Evolutionary conservation across 2,888 invertebrate species (phyloP), one percentile per base, ranked within the genome.

Genomic region (Melitaea athalia): DNA sequence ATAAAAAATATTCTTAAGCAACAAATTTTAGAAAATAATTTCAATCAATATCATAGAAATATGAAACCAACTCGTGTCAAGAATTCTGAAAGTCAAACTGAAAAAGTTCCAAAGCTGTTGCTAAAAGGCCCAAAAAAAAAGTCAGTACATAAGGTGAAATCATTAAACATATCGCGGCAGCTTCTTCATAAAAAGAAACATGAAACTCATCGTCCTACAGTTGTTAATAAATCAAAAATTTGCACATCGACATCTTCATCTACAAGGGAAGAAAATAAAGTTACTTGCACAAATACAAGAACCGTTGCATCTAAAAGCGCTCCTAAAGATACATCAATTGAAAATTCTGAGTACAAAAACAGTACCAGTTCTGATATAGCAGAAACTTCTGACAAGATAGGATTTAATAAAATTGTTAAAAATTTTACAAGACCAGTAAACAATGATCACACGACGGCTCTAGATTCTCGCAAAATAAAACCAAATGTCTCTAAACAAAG

Each of bases 131-230:
- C 71, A 5, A 82, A 81, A 71, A 82, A 78, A 72, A 89, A 82
- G 72, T 77, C 80, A 15, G 72, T 86, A 11, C 91, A 91, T 71
- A 92, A 91, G 84, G 84, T 92, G 0, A 92, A 92, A 77, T 89
- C 89, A 2, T 77, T 91, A 50, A 91, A 92, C 77, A 86, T 92
- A 76, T 88, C 91, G 0, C 90, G 82, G 77, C 78, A 83, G 57
- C 70, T 89, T 53, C 67, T 80, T 79, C 78, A 74, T 67, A 72
- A 63, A 80, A 78, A 68, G 72, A 74, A 73, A 60, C 60, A 42
- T 47, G 60, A 64, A 49, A 47, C 49, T 17, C 68, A 43, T 38
- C 57, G 55, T 57, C 42, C 69, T 50, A 59, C 33, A 24, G 24
- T 24, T 24, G 24, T 24, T 49, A 42, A 31, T 52, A 47, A 55